Percentiles rank a stretch among this genome's conserved stretches.
These are phyloP conservation scores for Microcaecilia unicolor DNA, from an alignment of 2,797 vertebrate genomes.

Conservation along the genomic window DNA sequence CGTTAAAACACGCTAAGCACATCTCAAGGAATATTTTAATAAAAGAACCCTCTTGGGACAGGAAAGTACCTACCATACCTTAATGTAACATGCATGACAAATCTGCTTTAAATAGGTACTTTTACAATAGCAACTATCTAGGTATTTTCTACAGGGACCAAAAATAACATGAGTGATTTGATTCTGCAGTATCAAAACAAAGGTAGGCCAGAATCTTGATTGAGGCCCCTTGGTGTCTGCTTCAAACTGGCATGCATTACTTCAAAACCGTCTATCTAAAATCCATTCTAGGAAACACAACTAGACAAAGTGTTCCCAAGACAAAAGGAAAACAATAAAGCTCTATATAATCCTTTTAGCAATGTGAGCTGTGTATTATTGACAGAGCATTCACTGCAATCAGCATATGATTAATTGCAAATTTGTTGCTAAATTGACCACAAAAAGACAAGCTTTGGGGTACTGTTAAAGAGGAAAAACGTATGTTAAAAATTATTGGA, in stretches of 20 bases:
- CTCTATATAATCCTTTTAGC: slow-evolving; percentile 49
- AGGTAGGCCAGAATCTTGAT: slow-evolving; percentile 59
- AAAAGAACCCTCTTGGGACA: too few species aligned
- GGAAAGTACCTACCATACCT: too few species aligned
- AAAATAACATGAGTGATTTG: too few species aligned
- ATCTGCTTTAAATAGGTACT: too few species aligned
- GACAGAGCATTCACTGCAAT: slow-evolving; percentile 53
- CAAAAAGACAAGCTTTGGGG: slow-evolving; percentile 35
- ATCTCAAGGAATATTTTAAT: too few species aligned
- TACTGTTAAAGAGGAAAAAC: slow-evolving; percentile 44
- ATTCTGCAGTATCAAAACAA: slow-evolving; percentile 56
- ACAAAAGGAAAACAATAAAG: slow-evolving; percentile 50
- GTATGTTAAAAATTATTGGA: slow-evolving; percentile 48
- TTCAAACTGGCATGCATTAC: slow-evolving; percentile 47
- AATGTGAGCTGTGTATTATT: slow-evolving; percentile 43
- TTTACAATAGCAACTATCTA: too few species aligned
- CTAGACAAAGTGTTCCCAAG: slow-evolving; percentile 51
- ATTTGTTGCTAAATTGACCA: slow-evolving; percentile 57
- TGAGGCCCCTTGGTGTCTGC: slow-evolving; percentile 49
- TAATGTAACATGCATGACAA: too few species aligned
- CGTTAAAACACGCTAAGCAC: too few species aligned
- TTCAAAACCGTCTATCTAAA: slow-evolving; percentile 52
- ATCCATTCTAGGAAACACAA: slow-evolving; percentile 49
- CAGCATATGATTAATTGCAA: slow-evolving; percentile 58
- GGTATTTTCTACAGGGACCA: too few species aligned